Evolutionary conservation across 2,888 invertebrate genomes (phyloP), one percentile per base, ranked within the genome.

Genomic region (Drosophila cracens): DNA sequence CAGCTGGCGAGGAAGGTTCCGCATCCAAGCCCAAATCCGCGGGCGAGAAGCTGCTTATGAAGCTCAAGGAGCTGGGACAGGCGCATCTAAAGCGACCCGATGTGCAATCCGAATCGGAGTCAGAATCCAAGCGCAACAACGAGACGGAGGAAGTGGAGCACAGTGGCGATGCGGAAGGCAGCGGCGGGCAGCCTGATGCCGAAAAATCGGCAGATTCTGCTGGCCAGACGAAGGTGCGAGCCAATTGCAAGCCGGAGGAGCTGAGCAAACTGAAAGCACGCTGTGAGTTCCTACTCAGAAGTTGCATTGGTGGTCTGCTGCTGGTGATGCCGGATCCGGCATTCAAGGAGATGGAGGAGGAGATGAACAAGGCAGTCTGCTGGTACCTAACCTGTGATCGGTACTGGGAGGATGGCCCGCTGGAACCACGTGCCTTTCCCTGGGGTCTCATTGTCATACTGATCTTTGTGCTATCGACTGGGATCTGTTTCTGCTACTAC

Each of bases 371-470:
- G 89, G 97, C 97, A 4, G 96, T 98, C 51, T 98, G 98, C 93
- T 98, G 98, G 96, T 98, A 97, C 93, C 94, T 98, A 90, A 97
- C 97, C 79, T 98, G 98, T 92, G 97, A 98, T 92, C 95, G 97
- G 75, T 98, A 97, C 93, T 98, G 98, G 97, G 97, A 98, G 93
- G 97, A 97, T 93, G 95, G 95, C 74, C 96, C 96, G 76, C 94
- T 95, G 16, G 95, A 96, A 78, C 95, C 96, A 58, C 95, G 96
- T 82, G 95, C 95, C 77, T 97, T 97, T 91, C 97, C 97, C 34
- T 97, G 97, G 96, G 97, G 97, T 57, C 94, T 95, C 46, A 94
- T 95, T 62, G 95, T 97, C 83, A 96, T 97, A 75, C 95, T 97
- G 54, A 96, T 97, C 75, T 96, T 97, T 90, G 95, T 97, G 59